Percentiles rank a stretch among this genome's conserved stretches.
Conservation (phyloP, 2,888 invertebrate species). For the Allophyes oxyacanthae region DNA sequence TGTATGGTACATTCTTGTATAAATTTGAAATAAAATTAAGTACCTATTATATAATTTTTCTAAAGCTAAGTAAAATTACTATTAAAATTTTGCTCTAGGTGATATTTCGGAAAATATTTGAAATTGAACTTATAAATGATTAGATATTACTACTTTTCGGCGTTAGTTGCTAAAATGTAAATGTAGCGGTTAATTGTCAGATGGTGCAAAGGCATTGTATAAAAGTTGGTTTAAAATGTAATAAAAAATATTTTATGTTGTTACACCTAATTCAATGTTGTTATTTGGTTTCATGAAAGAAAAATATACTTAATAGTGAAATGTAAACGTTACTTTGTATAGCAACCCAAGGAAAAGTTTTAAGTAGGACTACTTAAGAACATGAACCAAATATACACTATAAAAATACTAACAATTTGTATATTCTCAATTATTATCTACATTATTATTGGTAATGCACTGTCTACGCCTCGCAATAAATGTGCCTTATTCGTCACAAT, state of each 20-base stretch:
- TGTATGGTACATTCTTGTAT: too few relatives aligned
- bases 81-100: background rate
- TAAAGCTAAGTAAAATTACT: too few relatives aligned
- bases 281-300: conserved; percentile 24
- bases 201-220: conserved; percentile 48
- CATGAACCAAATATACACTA: conserved; percentile 28
- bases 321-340: conserved; percentile 27
- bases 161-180: conserved; percentile 9
- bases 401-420: conserved; percentile 43
- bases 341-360: conserved; percentile 26
- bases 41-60: too few relatives aligned
- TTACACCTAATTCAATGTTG: conserved; percentile 27
- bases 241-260: conserved; percentile 35
- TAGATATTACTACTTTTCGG: conserved; percentile 14
- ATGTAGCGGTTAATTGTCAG: conserved; percentile 40
- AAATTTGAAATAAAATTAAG: too few relatives aligned
- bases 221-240: conserved; percentile 40
- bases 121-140: background rate
- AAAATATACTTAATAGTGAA: conserved; percentile 17
- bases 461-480: conserved; percentile 39
- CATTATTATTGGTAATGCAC: conserved; percentile 40
- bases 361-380: conserved; percentile 4
- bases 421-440: conserved; percentile 23
- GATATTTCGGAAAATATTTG: conserved; percentile 3
- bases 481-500: conserved; percentile 42